These are phyloP conservation scores for Neogobius melanostomus DNA, from an alignment of 2,113 vertebrate genomes.

Conservation along the genomic window DNA sequence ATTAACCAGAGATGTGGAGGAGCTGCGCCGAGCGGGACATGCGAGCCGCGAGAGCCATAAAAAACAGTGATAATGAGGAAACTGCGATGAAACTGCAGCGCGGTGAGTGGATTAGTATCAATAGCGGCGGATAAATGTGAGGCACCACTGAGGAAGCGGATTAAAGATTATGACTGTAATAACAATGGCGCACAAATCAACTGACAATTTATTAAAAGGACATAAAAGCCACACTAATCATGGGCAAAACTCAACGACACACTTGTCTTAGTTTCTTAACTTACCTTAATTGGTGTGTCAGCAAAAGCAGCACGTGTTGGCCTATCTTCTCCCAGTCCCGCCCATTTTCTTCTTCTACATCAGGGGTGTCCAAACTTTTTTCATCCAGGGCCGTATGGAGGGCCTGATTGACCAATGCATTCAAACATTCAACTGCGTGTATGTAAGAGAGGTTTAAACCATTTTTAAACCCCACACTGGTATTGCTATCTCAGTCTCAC, in stretches of 20 bases:
- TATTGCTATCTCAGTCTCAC: too few species aligned
- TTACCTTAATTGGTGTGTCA: background rate
- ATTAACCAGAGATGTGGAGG: slow-evolving; percentile 40
- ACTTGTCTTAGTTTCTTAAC: background rate
- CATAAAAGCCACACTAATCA: too few species aligned
- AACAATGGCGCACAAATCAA: background rate
- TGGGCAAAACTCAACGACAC: background rate
- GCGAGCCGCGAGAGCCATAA: slow-evolving; percentile 20
- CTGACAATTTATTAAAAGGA: background rate
- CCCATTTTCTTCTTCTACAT: background rate
- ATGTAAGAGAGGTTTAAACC: too few species aligned
- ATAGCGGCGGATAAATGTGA: background rate
- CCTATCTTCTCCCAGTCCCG: background rate
- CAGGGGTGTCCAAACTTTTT: too few species aligned
- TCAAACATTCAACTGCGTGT: too few species aligned
- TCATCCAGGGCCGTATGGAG: too few species aligned
- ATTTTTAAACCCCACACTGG: too few species aligned
- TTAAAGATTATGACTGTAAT: slow-evolving; percentile 3
- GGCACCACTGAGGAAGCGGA: background rate
- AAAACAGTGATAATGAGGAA: slow-evolving; percentile 32
- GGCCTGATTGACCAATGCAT: too few species aligned
- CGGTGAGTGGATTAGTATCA: slow-evolving; percentile 13
- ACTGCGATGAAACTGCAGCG: slow-evolving; percentile 13
- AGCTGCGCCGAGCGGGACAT: slow-evolving; percentile 11
- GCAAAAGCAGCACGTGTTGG: background rate